phyloP scores from a whole-genome alignment of 2,888 invertebrate genomes.

The Euphydryas editha region DNA sequence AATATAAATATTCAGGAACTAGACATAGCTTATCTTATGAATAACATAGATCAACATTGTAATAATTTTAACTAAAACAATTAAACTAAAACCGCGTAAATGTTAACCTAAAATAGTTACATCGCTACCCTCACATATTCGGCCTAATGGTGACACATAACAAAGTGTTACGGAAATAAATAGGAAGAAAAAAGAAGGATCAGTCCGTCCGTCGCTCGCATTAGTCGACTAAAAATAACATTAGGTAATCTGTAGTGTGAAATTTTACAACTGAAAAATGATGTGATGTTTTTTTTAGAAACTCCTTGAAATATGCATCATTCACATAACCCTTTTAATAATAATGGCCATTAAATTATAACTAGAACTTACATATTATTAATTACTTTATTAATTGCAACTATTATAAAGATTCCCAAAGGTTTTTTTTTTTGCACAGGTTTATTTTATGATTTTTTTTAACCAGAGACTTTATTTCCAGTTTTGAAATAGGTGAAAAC shows the following conservation, averaged over 20 bases:
- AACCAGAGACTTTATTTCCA: neutral
- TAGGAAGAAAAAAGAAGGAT: constrained; percentile 67
- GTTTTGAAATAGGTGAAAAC: neutral
- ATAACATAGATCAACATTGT: neutral
- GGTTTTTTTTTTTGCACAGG: neutral
- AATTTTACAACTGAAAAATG: constrained; percentile 64
- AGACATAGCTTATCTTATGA: neutral
- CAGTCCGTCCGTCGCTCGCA: constrained; percentile 65
- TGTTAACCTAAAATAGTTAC: constrained; percentile 53
- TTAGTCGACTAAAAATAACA: constrained; percentile 75
- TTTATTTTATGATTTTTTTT: neutral
- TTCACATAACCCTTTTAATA: neutral
- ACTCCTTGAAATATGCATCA: neutral
- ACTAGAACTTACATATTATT: neutral
- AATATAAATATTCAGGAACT: too few relatives aligned
- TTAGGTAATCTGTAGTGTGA: constrained; percentile 70
- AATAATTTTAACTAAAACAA: constrained; percentile 21
- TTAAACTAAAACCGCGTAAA: constrained; percentile 25
- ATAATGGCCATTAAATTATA: neutral
- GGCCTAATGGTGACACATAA: constrained; percentile 71
- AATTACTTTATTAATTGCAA: neutral
- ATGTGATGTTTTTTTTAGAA: neutral
- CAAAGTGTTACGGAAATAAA: constrained; percentile 74
- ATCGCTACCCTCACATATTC: constrained; percentile 61
- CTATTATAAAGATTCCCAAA: too few relatives aligned